phyloP scores from a whole-genome alignment of 1,140 invertebrate genomes.

The Sitobion miscanthi region DNA sequence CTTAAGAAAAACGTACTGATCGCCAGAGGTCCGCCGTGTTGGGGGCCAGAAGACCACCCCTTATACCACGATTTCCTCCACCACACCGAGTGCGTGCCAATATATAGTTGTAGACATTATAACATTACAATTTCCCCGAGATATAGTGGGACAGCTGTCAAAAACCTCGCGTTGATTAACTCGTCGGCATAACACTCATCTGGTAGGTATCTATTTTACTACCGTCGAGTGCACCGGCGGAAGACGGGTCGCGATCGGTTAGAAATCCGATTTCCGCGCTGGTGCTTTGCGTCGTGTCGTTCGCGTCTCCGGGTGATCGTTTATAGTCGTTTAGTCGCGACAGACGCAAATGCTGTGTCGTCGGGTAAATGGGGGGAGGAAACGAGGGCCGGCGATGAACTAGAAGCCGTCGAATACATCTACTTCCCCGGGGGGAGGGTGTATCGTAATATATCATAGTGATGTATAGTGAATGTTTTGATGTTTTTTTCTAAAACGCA shows the following conservation, averaged over 20 bases:
- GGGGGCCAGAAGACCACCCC: no score
- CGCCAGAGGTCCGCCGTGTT: no score
- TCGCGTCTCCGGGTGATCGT: neutral
- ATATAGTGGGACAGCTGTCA: neutral
- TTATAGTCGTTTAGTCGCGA: neutral
- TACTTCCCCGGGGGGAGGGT: neutral
- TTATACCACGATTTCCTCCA: no score
- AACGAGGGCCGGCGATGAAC: neutral
- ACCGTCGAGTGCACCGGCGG: neutral
- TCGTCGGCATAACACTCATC: neutral
- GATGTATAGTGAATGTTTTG: neutral
- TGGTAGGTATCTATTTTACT: neutral
- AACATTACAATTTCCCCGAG: neutral
- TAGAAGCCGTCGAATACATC: neutral
- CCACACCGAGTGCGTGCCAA: neutral
- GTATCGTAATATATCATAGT: neutral
- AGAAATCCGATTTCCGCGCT: conserved; percentile 30
- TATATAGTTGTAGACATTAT: neutral
- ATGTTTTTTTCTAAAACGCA: neutral
- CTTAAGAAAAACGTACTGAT: no score
- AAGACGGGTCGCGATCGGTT: conserved; percentile 18
- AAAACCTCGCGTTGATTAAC: neutral
- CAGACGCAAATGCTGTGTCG: neutral
- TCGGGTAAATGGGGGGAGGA: neutral
- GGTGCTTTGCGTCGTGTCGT: neutral